Base-by-base conservation (phyloP, 2,888 invertebrate species). In the Sceliomorpha sp. region DNA sequence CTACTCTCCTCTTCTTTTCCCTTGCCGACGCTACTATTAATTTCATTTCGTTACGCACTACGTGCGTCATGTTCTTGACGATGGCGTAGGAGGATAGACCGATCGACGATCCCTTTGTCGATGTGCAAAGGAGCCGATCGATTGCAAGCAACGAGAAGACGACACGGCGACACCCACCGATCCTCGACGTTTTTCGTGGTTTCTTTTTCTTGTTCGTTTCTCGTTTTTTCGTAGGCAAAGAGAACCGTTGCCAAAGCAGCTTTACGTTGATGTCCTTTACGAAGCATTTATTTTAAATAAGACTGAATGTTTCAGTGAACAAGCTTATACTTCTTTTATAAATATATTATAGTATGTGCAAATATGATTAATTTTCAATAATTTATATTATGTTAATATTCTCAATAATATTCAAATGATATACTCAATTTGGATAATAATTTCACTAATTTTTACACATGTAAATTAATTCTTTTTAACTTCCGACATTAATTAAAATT, bases 61-160 rank as follows among this genome's bases (percentile, higher is more conserved):
- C 42, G 27, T 26, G 31, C 45, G 51, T 47, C 14, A 45, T 34
- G 10, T 55, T 58, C 45, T 70, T 66, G 67, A 69, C 59, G 36
- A 48, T 73, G 67, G 59, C 48, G 32, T 62, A 42, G 51, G 59
- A 64, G 59, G 59, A 66, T 55, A 48, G 62, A 74, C 51, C 56
- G 60, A 72, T 63, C 55, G 56, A 47, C 44, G 37, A 55, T 39
- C 45, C 31, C 55, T 47, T 37, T 67, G 53, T 17, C 40, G 24
- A 9, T 39, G 39, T 3, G 36, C 63, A 53, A 68, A 68, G 56
- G 56, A 39, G n/a, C 39, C 56, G 40, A 62, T 56, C 56, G 68
- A 55, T 39, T 50, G 50, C 55, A 62, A 55, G 68, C 60, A 60
- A 60, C 34, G 29, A 40, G 40, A 47, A 68, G 42, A 62, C 40